Evolutionary conservation across 1,140 invertebrate species (phyloP).

Genomic region (Pygmarrhopalites habei): DNA sequence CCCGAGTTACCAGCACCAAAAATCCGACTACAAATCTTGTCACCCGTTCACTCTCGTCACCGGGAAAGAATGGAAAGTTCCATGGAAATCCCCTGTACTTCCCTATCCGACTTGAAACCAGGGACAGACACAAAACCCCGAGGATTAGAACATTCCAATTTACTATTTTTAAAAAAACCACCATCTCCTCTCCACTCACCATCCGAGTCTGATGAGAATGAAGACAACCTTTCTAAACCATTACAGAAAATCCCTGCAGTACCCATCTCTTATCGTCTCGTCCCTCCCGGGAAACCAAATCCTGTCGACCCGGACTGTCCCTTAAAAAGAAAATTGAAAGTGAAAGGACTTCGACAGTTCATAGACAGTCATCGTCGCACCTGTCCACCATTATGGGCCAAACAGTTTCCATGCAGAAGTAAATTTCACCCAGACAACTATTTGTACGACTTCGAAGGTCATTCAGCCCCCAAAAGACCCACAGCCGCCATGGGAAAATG

Average conservation of each 20-base stretch:
- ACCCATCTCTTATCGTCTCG: not conserved
- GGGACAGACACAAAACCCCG: not conserved
- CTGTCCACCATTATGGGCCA: constrained; percentile 5
- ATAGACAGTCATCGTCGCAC: not conserved
- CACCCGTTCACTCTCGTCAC: not conserved
- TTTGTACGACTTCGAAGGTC: constrained; percentile 3
- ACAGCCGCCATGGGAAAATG: not conserved
- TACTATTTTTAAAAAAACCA: not conserved
- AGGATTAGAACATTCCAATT: not conserved
- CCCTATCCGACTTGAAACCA: not conserved
- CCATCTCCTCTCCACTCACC: not conserved
- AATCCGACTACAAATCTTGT: constrained; percentile 1
- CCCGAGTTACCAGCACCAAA: not conserved
- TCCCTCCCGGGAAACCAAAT: not conserved
- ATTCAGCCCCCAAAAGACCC: not conserved
- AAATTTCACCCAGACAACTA: not conserved
- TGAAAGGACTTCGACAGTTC: not conserved
- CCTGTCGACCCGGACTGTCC: not conserved
- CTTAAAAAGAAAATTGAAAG: not conserved
- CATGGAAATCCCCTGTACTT: no score
- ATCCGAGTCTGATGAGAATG: not conserved
- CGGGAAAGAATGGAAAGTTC: no score
- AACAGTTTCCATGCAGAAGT: constrained; percentile 2
- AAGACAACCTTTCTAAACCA: not conserved
- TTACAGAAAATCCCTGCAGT: no score